Conservation (phyloP, 2,888 invertebrate genomes). For the Ennomos fuscantarius region DNA sequence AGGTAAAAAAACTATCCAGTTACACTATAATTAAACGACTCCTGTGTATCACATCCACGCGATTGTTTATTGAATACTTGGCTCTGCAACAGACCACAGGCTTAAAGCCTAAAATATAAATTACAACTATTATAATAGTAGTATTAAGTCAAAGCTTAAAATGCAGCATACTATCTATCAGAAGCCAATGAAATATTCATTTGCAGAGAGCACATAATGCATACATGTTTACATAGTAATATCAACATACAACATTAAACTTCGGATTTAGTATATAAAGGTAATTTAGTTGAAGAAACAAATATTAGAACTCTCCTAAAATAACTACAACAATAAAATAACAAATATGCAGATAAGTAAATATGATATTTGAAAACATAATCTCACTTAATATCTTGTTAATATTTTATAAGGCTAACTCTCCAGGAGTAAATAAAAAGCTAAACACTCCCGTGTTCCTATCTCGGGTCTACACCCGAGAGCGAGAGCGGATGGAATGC, state of each 20-base stretch:
- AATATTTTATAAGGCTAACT: conserved; percentile 68
- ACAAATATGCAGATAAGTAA: conserved; percentile 72
- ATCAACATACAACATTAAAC: conserved; percentile 54
- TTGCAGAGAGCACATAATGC: conserved; percentile 40
- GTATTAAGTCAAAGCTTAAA: conserved; percentile 5
- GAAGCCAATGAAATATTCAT: conserved; percentile 28
- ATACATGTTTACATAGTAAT: conserved; percentile 38
- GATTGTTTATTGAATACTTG: conserved; percentile 62
- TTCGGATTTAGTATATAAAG: conserved; percentile 61
- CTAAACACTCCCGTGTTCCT: too few relatives aligned
- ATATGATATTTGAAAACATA: conserved; percentile 66
- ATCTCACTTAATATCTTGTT: conserved; percentile 81
- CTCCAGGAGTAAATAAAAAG: conserved; percentile 60
- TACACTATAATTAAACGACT: conserved; percentile 65
- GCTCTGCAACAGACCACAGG: conserved; percentile 58
- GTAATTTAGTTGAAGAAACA: conserved; percentile 70
- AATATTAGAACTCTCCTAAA: conserved; percentile 82
- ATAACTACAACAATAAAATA: conserved; percentile 78
- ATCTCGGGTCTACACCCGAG: conserved; percentile 61
- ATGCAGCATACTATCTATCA: conserved; percentile 13
- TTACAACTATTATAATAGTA: conserved; percentile 18
- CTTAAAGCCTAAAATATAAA: conserved; percentile 39
- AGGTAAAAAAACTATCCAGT: conserved; percentile 82
- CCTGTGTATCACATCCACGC: conserved; percentile 69
- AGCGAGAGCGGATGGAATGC: conserved; percentile 37